These are phyloP conservation scores for Alectura lathami DNA, from an alignment of 2,113 vertebrate species.

Conservation along the genomic window DNA sequence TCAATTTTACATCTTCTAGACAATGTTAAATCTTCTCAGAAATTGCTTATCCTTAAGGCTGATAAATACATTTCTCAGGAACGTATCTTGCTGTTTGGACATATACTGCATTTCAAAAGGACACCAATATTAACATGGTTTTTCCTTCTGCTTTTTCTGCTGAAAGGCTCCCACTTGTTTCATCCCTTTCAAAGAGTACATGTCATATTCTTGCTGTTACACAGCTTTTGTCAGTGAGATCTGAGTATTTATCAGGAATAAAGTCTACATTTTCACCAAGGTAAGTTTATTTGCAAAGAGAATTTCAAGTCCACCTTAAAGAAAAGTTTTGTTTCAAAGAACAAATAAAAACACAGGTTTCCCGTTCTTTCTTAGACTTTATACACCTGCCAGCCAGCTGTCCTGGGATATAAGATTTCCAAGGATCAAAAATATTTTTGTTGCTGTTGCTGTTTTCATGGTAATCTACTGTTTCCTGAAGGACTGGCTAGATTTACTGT, in stretches of 20 bases:
- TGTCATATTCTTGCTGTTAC: neutral
- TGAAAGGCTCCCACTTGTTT: neutral
- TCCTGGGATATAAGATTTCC: neutral
- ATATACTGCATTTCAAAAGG: neutral
- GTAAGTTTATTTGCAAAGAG: neutral
- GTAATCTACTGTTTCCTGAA: conserved; percentile 4
- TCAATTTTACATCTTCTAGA: neutral
- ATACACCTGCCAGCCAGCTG: neutral
- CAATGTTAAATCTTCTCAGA: neutral
- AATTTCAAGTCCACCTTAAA: neutral
- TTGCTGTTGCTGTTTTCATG: neutral
- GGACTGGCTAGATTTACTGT: neutral
- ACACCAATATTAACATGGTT: neutral
- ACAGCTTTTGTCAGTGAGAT: neutral
- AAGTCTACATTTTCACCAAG: neutral
- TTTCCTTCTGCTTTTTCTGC: neutral
- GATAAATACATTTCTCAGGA: neutral
- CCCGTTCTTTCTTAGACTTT: neutral
- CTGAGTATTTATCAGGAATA: neutral
- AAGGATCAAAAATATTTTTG: neutral
- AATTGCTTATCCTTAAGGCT: neutral
- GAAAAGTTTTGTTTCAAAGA: neutral
- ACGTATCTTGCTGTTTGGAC: neutral
- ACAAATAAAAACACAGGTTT: neutral
- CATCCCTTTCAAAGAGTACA: neutral